Conservation (phyloP, 2,113 vertebrate genomes). For the Cavia aperea region DNA sequence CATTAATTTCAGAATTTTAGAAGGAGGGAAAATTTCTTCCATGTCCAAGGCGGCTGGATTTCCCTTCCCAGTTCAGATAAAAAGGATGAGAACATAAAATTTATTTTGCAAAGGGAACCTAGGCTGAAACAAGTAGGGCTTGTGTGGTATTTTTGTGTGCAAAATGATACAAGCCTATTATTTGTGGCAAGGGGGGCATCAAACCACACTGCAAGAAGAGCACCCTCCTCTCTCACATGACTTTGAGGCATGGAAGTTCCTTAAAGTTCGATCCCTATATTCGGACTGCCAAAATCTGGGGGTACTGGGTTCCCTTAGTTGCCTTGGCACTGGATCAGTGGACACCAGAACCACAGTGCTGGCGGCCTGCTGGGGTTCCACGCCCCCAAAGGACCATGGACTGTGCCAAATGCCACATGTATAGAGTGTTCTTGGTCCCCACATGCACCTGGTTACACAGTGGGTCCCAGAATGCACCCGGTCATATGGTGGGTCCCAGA, state of each 20-base stretch:
- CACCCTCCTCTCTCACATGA: fast-evolving
- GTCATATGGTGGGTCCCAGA: too few relatives aligned
- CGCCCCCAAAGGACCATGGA: fast-evolving
- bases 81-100: not conserved
- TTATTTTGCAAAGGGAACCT: not conserved
- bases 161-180: not conserved
- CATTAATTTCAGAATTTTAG: conserved; percentile 30
- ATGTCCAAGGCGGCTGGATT: not conserved
- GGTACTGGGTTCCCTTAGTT: fast-evolving
- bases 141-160: fast-evolving
- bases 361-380: not conserved
- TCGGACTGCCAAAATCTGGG: fast-evolving
- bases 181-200: too few relatives aligned
- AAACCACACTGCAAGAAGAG: fast-evolving
- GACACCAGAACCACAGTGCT: fast-evolving
- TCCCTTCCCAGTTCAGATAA: not conserved
- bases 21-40: not conserved
- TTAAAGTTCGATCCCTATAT: not conserved
- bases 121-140: not conserved
- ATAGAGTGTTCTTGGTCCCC: not conserved
- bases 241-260: not conserved
- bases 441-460: not conserved
- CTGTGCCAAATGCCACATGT: not conserved
- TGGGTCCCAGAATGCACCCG: not conserved
- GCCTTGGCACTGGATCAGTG: fast-evolving